Evolutionary conservation across 2,113 vertebrate species (phyloP).

Genomic region (Etia nguti): DNA sequence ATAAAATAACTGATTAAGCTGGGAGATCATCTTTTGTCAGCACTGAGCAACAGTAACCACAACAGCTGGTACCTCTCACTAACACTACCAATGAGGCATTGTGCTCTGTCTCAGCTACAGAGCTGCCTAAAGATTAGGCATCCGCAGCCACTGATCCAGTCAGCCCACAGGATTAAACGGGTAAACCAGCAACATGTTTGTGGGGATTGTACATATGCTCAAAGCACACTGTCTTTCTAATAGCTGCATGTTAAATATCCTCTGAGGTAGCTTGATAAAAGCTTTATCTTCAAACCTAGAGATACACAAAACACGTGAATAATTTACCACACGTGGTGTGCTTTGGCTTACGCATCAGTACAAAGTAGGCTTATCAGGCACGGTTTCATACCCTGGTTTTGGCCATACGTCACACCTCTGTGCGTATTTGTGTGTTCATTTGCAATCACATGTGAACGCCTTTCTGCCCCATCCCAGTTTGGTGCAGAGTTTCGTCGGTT

Average conservation of each 20-base stretch:
- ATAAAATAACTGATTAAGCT: background rate
- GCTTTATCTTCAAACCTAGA: background rate
- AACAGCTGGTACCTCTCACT: constrained; percentile 32
- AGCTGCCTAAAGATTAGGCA: background rate
- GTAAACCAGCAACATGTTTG: background rate
- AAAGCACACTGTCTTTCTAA: background rate
- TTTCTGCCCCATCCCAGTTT: constrained; percentile 75
- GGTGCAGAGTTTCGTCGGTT: constrained; percentile 97
- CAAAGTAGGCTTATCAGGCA: background rate
- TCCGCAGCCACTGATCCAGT: background rate
- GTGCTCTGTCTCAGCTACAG: background rate
- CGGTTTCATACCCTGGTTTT: background rate
- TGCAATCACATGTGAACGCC: background rate
- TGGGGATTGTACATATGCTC: background rate
- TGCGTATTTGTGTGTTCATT: background rate
- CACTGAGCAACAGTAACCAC: constrained; percentile 54
- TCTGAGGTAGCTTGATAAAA: background rate
- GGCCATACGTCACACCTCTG: no score
- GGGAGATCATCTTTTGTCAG: constrained; percentile 21
- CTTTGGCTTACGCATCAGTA: background rate
- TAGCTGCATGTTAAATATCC: background rate
- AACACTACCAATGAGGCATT: background rate
- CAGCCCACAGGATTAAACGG: background rate
- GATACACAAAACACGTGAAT: background rate
- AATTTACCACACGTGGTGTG: constrained; percentile 6